A percentile compares a stretch with the other conserved stretches of the same genome.
Evolutionary conservation across 2,888 invertebrate species (phyloP).

Genomic region (Caenorhabditis becei): DNA sequence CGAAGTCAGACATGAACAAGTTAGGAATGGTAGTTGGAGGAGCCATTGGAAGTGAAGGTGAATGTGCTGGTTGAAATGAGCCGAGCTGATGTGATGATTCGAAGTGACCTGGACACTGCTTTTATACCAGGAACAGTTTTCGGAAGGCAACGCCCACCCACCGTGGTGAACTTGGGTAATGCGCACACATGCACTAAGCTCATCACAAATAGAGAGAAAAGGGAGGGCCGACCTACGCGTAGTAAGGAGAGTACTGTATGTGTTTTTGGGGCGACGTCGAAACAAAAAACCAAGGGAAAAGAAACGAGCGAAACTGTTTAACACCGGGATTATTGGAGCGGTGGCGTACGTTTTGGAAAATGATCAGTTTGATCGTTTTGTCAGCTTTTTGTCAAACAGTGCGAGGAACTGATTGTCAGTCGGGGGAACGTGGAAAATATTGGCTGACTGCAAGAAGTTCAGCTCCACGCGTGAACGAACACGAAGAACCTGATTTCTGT

Average conservation of each 20-base stretch:
- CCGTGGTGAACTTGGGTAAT: constrained; percentile 54
- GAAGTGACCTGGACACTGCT: constrained; percentile 44
- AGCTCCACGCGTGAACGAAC: constrained; percentile 12
- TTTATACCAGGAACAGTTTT: constrained; percentile 59
- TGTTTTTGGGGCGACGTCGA: constrained; percentile 55
- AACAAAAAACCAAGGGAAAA: constrained; percentile 29
- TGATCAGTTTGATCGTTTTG: constrained; percentile 57
- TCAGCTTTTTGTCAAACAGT: constrained; percentile 57
- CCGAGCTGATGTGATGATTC: constrained; percentile 57
- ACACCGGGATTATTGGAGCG: constrained; percentile 59
- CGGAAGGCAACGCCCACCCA: constrained; percentile 58
- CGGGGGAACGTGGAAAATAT: constrained; percentile 49
- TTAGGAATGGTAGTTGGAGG: constrained; percentile 63
- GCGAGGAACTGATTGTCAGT: constrained; percentile 49
- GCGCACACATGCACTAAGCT: constrained; percentile 64
- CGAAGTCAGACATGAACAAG: constrained; percentile 72
- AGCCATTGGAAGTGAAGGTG: constrained; percentile 48
- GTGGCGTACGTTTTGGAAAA: constrained; percentile 57
- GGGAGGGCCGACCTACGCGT: constrained; percentile 40
- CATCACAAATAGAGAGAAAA: constrained; percentile 60
- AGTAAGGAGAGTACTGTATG: constrained; percentile 56
- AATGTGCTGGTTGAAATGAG: constrained; percentile 28
- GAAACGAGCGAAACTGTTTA: constrained; percentile 58
- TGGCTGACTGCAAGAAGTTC: constrained; percentile 31
- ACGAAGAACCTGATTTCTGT: background rate